Conservation (phyloP, 2,797 vertebrate species). For the Dendrocincla tyrannina region DNA sequence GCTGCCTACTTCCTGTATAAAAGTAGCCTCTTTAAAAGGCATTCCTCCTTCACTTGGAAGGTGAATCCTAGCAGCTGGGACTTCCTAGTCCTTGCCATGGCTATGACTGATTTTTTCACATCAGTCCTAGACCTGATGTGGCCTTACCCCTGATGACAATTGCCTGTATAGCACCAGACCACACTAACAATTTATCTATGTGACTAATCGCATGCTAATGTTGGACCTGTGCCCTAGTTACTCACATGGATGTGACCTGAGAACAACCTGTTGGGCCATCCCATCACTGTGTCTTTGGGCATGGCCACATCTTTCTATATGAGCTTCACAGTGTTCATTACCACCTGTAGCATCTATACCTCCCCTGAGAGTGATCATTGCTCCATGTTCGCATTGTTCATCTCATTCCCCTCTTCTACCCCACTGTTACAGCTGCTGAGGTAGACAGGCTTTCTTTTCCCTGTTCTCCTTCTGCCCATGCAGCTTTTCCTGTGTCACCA, state of each 20-base stretch:
- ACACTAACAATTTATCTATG: not conserved
- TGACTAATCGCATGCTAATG: not conserved
- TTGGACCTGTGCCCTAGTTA: not conserved
- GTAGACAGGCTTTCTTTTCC: not conserved
- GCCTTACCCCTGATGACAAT: not conserved
- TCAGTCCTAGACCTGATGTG: not conserved
- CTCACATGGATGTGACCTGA: not conserved
- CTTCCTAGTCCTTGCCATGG: not conserved
- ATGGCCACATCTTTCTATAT: not conserved
- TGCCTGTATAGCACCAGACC: not conserved
- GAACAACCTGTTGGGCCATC: not conserved
- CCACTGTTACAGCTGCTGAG: not conserved
- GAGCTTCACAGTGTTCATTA: not conserved
- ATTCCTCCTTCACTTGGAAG: not conserved
- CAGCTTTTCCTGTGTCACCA: not conserved
- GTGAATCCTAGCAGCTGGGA: not conserved
- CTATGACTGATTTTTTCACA: not conserved
- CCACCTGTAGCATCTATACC: not conserved
- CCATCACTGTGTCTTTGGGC: not conserved
- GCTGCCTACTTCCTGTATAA: not conserved
- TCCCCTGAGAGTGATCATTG: not conserved
- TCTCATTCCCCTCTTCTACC: not conserved
- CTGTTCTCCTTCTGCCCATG: not conserved
- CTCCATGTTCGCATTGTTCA: not conserved
- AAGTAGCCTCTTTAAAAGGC: not conserved